Percentiles rank a stretch among this genome's conserved stretches.
phyloP scores from a whole-genome alignment of 2,113 vertebrate genomes.

The Solenodon paradoxus region DNA sequence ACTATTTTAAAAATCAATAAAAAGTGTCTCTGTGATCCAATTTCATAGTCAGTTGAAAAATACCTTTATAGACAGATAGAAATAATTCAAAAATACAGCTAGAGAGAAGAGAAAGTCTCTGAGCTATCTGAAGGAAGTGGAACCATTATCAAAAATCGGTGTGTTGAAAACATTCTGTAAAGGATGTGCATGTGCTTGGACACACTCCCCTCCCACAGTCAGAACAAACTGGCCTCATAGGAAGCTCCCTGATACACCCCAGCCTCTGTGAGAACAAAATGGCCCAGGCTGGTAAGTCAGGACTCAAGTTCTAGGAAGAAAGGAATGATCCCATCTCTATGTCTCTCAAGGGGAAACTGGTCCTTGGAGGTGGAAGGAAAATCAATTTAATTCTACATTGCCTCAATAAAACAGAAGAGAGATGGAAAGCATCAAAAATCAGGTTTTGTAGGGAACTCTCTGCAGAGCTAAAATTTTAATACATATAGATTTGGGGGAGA shows the following conservation, averaged over 20 bases:
- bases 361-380: not conserved
- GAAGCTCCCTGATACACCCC: not conserved
- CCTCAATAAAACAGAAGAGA: not conserved
- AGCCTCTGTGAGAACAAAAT: not conserved
- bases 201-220: not conserved
- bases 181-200: not conserved
- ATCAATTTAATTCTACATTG: not conserved
- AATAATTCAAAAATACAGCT: not conserved
- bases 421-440: not conserved
- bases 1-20: no score
- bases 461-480: not conserved
- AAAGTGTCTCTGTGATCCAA: not conserved
- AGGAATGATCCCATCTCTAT: not conserved
- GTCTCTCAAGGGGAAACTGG: not conserved
- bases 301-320: not conserved
- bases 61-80: not conserved
- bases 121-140: not conserved
- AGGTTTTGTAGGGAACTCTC: not conserved
- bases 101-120: not conserved
- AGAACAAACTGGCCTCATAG: not conserved
- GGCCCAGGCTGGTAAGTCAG: not conserved
- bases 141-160: not conserved
- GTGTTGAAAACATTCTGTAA: not conserved
- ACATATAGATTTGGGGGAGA: not conserved
- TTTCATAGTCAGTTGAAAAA: not conserved